Evolutionary conservation across 2,888 invertebrate genomes (phyloP).

Genomic region (Toxonevra muliebris): DNA sequence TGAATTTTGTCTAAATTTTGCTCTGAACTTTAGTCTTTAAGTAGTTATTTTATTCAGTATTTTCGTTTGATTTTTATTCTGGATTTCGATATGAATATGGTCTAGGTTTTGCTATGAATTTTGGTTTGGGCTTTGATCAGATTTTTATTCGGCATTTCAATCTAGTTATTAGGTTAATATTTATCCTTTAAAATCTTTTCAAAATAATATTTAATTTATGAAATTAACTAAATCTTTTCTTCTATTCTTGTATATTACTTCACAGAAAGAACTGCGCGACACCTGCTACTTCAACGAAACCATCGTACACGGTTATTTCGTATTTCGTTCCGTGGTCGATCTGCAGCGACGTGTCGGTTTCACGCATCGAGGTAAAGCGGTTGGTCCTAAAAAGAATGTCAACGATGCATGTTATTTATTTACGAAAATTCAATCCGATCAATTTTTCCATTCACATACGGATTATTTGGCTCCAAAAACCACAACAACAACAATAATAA

Average conservation of each 20-base stretch:
- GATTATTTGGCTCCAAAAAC: constrained; percentile 30
- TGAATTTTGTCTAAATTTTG: too few relatives aligned
- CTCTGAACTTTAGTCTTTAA: too few relatives aligned
- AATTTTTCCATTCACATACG: constrained; percentile 58
- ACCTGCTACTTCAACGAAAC: constrained; percentile 65
- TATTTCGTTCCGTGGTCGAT: constrained; percentile 63
- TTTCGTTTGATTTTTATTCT: too few relatives aligned
- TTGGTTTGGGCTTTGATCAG: too few relatives aligned
- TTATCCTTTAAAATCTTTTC: constrained; percentile 3
- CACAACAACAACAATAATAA: constrained; percentile 41
- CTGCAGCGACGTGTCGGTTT: constrained; percentile 63
- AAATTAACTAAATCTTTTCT: too few relatives aligned
- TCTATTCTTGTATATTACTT: constrained; percentile 15
- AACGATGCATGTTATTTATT: constrained; percentile 63
- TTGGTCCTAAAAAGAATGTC: constrained; percentile 62
- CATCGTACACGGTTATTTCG: constrained; percentile 64
- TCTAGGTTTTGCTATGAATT: too few relatives aligned
- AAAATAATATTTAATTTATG: too few relatives aligned
- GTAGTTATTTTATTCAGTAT: too few relatives aligned
- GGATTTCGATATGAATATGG: too few relatives aligned
- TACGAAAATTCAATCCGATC: constrained; percentile 61
- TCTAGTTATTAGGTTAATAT: constrained; percentile 13
- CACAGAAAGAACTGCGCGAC: constrained; percentile 61
- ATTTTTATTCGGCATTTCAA: too few relatives aligned
- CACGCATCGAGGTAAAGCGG: constrained; percentile 64